phyloP scores from a whole-genome alignment of 2,797 vertebrate genomes.

The Delichon dasypus region DNA sequence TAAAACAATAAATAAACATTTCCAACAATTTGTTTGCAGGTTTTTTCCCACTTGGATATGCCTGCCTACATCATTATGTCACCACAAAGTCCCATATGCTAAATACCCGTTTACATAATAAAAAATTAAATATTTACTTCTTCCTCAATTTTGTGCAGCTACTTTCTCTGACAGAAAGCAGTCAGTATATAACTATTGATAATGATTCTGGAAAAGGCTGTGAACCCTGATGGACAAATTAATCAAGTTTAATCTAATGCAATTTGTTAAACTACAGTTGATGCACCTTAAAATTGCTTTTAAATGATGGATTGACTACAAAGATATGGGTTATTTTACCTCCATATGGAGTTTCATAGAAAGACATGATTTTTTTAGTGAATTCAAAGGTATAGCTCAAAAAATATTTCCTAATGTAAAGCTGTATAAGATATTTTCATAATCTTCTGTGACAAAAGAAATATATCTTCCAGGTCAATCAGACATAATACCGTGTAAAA shows the following conservation, averaged over 20 bases:
- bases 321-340: neutral
- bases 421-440: neutral
- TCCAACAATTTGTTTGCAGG: rapidly evolving
- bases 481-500: neutral
- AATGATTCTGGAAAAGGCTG: neutral
- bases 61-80: neutral
- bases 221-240: neutral
- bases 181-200: neutral
- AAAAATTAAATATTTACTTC: neutral
- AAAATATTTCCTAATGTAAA: neutral
- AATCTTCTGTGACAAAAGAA: neutral
- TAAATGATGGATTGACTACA: neutral
- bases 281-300: neutral
- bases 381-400: neutral
- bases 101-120: neutral
- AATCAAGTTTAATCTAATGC: neutral
- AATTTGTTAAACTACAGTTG: neutral
- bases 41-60: neutral
- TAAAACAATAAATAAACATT: neutral
- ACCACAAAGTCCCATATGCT: neutral
- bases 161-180: neutral
- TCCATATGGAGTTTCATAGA: neutral
- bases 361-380: neutral
- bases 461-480: neutral
- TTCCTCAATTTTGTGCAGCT: neutral